A percentile compares a stretch with the other conserved stretches of the same genome.
phyloP scores from a whole-genome alignment of 2,113 vertebrate genomes.

The Cynocephalus volans region DNA sequence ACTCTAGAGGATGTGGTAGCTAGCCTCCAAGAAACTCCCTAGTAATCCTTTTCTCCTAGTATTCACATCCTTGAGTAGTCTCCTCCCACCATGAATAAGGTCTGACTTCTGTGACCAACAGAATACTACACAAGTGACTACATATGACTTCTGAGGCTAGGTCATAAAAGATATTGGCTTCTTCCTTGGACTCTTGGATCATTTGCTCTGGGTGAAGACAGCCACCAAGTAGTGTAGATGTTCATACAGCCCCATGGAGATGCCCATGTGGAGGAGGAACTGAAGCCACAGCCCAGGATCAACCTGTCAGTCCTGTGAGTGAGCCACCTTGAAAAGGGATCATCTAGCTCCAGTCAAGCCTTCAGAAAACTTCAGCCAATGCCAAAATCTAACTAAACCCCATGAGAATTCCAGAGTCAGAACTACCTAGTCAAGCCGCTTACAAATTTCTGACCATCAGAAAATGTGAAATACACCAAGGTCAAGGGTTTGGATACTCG shows the following conservation, averaged over 20 bases:
- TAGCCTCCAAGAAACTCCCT: neutral
- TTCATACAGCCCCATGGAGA: neutral
- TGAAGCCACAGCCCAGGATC: neutral
- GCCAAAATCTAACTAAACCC: neutral
- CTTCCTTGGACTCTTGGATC: neutral
- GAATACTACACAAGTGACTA: neutral
- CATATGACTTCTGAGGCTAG: neutral
- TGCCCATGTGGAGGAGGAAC: neutral
- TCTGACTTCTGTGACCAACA: neutral
- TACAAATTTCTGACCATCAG: slow-evolving; percentile 43
- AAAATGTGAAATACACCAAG: neutral
- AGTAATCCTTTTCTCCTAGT: neutral
- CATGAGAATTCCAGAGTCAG: neutral
- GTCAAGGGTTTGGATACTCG: no score
- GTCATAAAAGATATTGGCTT: neutral
- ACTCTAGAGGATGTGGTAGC: neutral
- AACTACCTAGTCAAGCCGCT: neutral
- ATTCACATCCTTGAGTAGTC: neutral
- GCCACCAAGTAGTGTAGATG: neutral
- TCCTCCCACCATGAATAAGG: neutral
- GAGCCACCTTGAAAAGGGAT: neutral
- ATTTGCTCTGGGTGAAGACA: neutral
- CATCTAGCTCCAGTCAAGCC: neutral
- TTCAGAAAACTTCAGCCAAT: neutral
- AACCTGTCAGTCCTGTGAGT: neutral